Evolutionary conservation across 2,113 vertebrate species (phyloP).

Genomic region (Vulpes lagopus): DNA sequence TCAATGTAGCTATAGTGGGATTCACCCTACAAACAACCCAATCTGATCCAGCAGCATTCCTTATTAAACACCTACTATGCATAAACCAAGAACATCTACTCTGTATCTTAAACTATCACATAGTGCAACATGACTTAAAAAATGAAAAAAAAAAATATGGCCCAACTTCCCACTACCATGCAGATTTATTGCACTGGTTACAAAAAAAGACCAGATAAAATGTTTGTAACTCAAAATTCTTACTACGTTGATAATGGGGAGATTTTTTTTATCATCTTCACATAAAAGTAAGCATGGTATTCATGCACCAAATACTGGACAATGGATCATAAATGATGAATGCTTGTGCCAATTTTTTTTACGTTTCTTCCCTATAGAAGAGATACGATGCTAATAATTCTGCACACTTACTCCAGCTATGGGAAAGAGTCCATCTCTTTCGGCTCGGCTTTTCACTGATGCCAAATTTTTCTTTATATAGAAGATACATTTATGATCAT

Average conservation of each 20-base stretch:
- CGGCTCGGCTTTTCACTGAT: background rate
- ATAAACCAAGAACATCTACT: background rate
- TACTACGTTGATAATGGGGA: background rate
- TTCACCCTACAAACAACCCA: background rate
- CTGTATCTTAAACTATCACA: background rate
- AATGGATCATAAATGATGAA: background rate
- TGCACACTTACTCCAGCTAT: background rate
- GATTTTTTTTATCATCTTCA: background rate
- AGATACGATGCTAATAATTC: background rate
- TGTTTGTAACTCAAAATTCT: conserved; percentile 27
- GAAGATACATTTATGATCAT: background rate
- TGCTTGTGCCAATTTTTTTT: background rate
- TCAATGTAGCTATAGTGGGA: background rate
- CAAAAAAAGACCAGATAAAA: background rate
- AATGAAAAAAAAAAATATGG: background rate
- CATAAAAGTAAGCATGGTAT: background rate
- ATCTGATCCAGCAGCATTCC: background rate
- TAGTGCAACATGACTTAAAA: background rate
- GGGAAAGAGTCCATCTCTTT: background rate
- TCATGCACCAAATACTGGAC: background rate
- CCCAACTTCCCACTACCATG: background rate
- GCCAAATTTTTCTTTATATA: background rate
- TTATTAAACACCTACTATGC: background rate
- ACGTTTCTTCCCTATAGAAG: background rate
- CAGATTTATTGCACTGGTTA: background rate